A percentile compares a stretch with the other conserved stretches of the same genome.
phyloP scores from a whole-genome alignment of 2,113 vertebrate species.

The Mungos mungo region DNA sequence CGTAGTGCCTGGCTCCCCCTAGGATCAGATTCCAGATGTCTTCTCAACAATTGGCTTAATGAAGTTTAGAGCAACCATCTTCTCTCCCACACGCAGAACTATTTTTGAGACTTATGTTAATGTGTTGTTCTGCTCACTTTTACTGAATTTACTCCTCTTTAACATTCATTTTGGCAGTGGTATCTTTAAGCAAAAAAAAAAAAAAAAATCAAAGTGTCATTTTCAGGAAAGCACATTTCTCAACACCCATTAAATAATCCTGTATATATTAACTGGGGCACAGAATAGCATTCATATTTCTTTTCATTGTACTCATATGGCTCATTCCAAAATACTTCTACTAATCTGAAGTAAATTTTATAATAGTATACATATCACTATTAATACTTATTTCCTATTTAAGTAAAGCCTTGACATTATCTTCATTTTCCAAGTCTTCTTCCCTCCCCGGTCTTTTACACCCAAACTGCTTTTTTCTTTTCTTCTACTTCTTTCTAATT shows the following conservation, averaged over 20 bases:
- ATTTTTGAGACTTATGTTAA: conserved; percentile 65
- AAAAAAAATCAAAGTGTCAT: neutral
- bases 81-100: conserved; percentile 58
- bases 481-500: neutral
- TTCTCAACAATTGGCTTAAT: conserved; percentile 58
- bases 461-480: neutral
- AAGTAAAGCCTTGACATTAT: neutral
- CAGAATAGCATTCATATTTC: neutral
- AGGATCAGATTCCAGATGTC: conserved; percentile 56
- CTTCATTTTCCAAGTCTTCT: neutral
- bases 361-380: neutral
- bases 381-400: neutral
- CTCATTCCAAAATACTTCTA: neutral
- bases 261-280: neutral
- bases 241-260: neutral
- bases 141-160: conserved; percentile 49
- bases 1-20: neutral
- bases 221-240: neutral
- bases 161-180: conserved; percentile 34
- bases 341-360: neutral
- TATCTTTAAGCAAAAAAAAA: conserved; percentile 15
- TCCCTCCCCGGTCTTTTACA: neutral
- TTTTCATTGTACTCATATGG: neutral
- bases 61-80: conserved; percentile 49
- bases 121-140: conserved; percentile 55